Percentiles rank a stretch among this genome's conserved stretches.
Conservation (phyloP, 2,888 invertebrate species). For the Drosophila anceps region DNA sequence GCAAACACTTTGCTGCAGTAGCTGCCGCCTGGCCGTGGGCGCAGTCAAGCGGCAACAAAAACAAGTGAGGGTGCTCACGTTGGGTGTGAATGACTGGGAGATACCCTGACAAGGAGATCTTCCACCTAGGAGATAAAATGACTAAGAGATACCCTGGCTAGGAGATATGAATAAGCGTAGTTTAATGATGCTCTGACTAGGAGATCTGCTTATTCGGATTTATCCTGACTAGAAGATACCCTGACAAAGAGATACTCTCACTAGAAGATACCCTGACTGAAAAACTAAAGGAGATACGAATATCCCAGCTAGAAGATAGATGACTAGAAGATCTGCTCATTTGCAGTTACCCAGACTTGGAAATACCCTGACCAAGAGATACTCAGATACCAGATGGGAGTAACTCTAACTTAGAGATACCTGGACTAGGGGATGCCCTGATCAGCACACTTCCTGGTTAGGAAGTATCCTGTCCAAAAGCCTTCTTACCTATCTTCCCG, state of each 20-base stretch:
- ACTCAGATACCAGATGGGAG: not conserved
- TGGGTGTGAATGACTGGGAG: not conserved
- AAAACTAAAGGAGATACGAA: not conserved
- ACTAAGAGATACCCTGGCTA: not conserved
- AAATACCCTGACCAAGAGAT: too few relatives aligned
- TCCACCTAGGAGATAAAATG: not conserved
- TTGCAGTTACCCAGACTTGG: too few relatives aligned
- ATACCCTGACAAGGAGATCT: not conserved
- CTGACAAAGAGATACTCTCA: not conserved
- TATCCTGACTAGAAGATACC: not conserved
- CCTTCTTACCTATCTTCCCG: not conserved
- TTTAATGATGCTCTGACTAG: too few relatives aligned
- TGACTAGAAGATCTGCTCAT: too few relatives aligned
- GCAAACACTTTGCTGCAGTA: constrained; percentile 53
- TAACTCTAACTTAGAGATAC: not conserved
- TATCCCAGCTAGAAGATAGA: not conserved
- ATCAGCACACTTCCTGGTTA: too few relatives aligned
- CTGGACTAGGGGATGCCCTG: too few relatives aligned
- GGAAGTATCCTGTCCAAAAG: too few relatives aligned
- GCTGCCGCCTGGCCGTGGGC: constrained; percentile 41
- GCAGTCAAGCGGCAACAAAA: constrained; percentile 77
- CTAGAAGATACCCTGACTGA: not conserved
- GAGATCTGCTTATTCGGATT: too few relatives aligned
- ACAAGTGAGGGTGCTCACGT: not conserved
- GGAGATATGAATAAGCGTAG: too few relatives aligned